Conservation (phyloP, 92 coral and sea anemone genomes). For the Bergia sp. region DNA sequence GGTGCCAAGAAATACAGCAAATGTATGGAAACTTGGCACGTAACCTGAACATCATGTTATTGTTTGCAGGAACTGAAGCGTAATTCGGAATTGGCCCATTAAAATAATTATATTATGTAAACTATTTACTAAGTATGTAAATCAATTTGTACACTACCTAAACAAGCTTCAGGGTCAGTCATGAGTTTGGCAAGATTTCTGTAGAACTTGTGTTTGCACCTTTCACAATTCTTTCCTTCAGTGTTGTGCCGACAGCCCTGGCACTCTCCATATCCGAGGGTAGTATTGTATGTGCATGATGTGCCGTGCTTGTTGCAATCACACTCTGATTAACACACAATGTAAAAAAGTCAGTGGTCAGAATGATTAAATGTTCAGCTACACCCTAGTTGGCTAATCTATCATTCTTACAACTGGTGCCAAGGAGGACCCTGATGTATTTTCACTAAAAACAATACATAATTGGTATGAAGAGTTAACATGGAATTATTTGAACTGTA, state of each 20-base stretch:
- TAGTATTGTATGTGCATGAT: conserved; percentile 71
- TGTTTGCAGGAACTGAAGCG: too few relatives aligned
- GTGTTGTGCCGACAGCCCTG: conserved; percentile 80
- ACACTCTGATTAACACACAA: conserved; percentile 61
- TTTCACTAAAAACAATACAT: too few relatives aligned
- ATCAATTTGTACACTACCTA: conserved; percentile 52
- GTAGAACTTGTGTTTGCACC: conserved; percentile 68
- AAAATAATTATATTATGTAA: too few relatives aligned
- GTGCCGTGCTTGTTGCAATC: conserved; percentile 81
- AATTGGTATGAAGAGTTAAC: too few relatives aligned
- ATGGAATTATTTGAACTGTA: too few relatives aligned
- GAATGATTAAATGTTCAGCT: not conserved
- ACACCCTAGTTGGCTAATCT: not conserved
- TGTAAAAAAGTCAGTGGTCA: not conserved
- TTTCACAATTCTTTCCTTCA: conserved; percentile 76
- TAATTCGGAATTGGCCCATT: too few relatives aligned
- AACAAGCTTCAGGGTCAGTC: conserved; percentile 66
- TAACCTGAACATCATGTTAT: too few relatives aligned
- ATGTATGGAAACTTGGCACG: too few relatives aligned
- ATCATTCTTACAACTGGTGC: too few relatives aligned
- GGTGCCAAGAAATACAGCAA: too few relatives aligned
- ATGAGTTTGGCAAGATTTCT: conserved; percentile 67
- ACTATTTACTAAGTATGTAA: too few relatives aligned
- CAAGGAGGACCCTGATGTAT: too few relatives aligned
- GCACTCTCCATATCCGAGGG: conserved; percentile 73